Percentiles rank a stretch among this genome's conserved stretches.
Evolutionary conservation across 2,888 invertebrate genomes (phyloP).

Genomic region (Tryphoninae sp.): DNA sequence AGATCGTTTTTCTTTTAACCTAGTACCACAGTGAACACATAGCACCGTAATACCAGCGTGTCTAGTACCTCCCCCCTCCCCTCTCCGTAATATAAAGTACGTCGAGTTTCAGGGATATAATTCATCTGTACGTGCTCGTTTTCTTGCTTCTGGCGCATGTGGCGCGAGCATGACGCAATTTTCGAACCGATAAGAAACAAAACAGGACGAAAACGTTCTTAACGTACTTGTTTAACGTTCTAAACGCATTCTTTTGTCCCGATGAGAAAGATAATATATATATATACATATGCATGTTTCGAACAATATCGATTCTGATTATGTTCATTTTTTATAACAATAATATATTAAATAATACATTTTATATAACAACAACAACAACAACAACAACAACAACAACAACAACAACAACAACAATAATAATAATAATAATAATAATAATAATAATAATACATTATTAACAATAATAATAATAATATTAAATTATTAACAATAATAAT

Average conservation of each 20-base stretch:
- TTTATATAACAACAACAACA: too few species aligned
- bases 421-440: too few species aligned
- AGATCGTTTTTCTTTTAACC: conserved; percentile 50
- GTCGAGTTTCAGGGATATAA: conserved; percentile 42
- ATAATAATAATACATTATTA: too few species aligned
- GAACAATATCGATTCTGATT: background rate
- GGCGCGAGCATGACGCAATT: conserved; percentile 2
- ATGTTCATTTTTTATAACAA: too few species aligned
- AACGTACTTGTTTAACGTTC: background rate
- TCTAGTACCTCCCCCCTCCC: background rate
- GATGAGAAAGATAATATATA: background rate
- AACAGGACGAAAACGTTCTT: background rate
- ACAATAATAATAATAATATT: too few species aligned
- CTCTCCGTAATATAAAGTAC: conserved; percentile 23
- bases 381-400: too few species aligned
- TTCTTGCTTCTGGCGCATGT: conserved; percentile 7
- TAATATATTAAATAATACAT: too few species aligned
- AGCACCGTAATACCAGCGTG: conserved; percentile 22
- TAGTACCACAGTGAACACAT: conserved; percentile 14
- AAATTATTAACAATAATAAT: too few species aligned
- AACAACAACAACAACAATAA: too few species aligned
- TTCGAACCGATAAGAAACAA: background rate
- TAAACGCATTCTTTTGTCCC: background rate
- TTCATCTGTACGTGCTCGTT: conserved; percentile 35
- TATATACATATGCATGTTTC: background rate